Evolutionary conservation across 2,888 invertebrate species (phyloP).

Genomic region (Glyphotaelius pellucidus): DNA sequence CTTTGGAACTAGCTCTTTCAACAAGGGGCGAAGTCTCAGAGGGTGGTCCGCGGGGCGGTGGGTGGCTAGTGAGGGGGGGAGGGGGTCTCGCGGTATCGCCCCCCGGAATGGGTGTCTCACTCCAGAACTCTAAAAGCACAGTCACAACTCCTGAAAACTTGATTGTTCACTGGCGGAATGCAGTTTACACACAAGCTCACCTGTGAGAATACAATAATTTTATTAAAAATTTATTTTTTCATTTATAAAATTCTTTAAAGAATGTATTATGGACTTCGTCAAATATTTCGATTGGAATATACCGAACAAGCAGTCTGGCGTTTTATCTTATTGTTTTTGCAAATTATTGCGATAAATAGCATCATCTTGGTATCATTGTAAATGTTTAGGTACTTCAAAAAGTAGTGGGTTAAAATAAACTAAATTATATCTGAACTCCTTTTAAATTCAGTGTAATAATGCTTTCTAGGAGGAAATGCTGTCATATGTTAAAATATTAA

Average conservation of each 20-base stretch:
- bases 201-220: neutral
- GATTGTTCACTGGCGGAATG: slow-evolving; percentile 48
- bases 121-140: slow-evolving; percentile 26
- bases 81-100: slow-evolving; percentile 26
- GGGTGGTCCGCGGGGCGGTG: neutral
- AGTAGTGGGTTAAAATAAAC: too few relatives aligned
- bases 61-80: neutral
- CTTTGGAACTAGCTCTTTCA: slow-evolving; percentile 59
- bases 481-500: neutral
- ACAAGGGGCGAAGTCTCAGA: slow-evolving; percentile 13
- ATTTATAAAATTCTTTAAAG: too few relatives aligned
- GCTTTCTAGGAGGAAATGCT: neutral
- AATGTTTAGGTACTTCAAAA: too few relatives aligned
- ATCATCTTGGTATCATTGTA: neutral
- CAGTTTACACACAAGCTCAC: slow-evolving; percentile 15
- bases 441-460: neutral
- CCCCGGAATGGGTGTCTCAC: slow-evolving; percentile 4
- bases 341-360: neutral
- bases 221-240: too few relatives aligned
- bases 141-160: slow-evolving; percentile 51
- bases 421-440: too few relatives aligned
- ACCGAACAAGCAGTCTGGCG: too few relatives aligned
- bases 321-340: neutral
- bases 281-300: neutral
- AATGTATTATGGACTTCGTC: neutral